These are phyloP conservation scores for Perodicticus potto DNA, from an alignment of 2,797 vertebrate species.

Conservation along the genomic window DNA sequence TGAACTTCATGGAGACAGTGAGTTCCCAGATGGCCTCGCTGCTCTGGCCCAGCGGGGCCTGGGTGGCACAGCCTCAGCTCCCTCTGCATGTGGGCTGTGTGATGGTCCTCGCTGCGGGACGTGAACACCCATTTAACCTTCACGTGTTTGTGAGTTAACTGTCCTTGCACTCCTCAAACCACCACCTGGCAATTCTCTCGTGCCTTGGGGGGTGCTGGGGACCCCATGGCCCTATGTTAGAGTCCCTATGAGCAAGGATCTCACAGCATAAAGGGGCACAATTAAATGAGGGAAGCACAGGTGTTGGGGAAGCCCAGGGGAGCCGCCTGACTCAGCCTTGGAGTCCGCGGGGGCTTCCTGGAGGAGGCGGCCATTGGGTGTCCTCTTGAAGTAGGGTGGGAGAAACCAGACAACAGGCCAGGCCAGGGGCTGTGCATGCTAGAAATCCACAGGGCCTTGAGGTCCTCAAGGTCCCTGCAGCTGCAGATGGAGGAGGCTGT, in stretches of 20 bases:
- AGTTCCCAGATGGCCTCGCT: fast-evolving
- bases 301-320: background rate
- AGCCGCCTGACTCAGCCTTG: background rate
- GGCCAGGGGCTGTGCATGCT: background rate
- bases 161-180: fast-evolving
- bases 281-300: fast-evolving
- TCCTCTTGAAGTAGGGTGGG: background rate
- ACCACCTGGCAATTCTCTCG: fast-evolving
- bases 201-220: background rate
- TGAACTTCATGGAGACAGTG: constrained; percentile 96
- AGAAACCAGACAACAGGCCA: background rate
- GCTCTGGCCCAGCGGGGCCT: background rate
- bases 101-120: background rate
- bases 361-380: background rate
- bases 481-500: fast-evolving
- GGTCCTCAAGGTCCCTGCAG: fast-evolving
- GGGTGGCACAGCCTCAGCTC: fast-evolving
- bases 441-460: background rate
- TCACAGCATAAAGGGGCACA: background rate
- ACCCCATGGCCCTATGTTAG: fast-evolving
- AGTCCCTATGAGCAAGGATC: background rate
- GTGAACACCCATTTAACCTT: background rate
- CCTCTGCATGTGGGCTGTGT: too few species aligned
- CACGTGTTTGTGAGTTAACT: fast-evolving
- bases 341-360: background rate